Evolutionary conservation across 2,797 vertebrate genomes (phyloP).

Genomic region (Peromyscus attwateri): DNA sequence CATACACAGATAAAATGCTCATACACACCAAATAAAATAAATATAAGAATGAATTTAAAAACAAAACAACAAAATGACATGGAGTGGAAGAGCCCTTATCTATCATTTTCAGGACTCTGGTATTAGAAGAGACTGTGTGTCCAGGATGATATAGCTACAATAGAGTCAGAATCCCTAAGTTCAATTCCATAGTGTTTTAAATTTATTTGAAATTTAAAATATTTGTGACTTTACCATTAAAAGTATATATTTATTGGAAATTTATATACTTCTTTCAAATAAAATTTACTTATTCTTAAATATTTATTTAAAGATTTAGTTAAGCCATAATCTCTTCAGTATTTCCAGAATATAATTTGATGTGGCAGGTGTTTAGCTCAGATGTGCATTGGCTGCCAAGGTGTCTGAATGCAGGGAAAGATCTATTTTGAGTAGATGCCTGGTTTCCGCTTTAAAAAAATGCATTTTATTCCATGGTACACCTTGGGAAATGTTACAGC

Average conservation of each 20-base stretch:
- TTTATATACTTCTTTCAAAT: neutral
- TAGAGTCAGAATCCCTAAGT: too few relatives aligned
- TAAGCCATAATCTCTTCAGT: neutral
- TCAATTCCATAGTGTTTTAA: neutral
- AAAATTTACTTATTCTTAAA: neutral
- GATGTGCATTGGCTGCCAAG: neutral
- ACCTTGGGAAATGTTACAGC: conserved; percentile 64
- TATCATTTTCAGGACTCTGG: neutral
- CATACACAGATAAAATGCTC: neutral
- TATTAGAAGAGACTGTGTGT: neutral
- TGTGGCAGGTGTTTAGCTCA: neutral
- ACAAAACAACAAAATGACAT: neutral
- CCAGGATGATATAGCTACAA: neutral
- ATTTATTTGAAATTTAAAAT: neutral
- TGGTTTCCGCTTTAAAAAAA: conserved; percentile 55
- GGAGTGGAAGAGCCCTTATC: neutral
- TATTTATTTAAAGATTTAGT: neutral
- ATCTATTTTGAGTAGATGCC: conserved; percentile 48
- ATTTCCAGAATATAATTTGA: neutral
- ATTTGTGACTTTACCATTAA: neutral
- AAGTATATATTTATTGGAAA: conserved; percentile 9
- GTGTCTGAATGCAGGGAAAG: neutral
- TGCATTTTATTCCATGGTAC: conserved; percentile 42
- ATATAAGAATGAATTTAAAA: neutral
- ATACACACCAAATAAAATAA: neutral